Base-by-base conservation (phyloP, 2,888 invertebrate species). In the Polyommatus icarus region DNA sequence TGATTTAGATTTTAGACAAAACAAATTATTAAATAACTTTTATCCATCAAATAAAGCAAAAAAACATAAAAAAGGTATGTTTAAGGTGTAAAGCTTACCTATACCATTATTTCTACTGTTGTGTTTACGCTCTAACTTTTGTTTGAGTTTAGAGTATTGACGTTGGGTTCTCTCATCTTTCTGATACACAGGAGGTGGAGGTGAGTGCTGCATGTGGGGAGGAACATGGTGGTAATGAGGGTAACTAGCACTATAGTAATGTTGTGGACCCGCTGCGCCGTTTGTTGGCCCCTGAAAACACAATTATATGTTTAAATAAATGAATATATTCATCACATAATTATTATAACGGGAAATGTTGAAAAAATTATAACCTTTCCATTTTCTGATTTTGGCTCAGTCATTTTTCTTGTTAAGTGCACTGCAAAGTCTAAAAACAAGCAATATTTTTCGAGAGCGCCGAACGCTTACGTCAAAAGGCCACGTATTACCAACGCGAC, bases 131-230 rank as follows among this genome's bases (percentile, higher is more conserved):
- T 97, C 97, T 82, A 97, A 90, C 90, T 97, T 97, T 84, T 96
- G 96, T 87, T 96, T 95, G 84, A 97, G 93, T 90, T 97, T 97
- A 81, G 95, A 95, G 87, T 96, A 96, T 88, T 97, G 97, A 81
- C 97, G 93, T 86, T 97, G 97, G 71, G 97, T 95, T 84, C 97
- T 94, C 89, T 97, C 97, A 88, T 97, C 97, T 88, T 97, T 97
- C 86, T 96, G 96, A 89, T 95, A 96, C 67, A 91, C 90, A 4
- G 94, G 95, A 76, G 96, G 96, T 78, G 96, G 96, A 78, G 96
- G 96, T 82, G 96, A 96, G 90, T 96, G 96, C 83, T 96, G 96
- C 91, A 96, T 95, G 86, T 96, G 94, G 83, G 90, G 89, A 80
- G 93, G 90, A 87, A 92, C 88, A 84, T 95, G 89, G 90, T 94